Base-by-base conservation (phyloP, 2,113 vertebrate species). In the Peromyscus californicus region DNA sequence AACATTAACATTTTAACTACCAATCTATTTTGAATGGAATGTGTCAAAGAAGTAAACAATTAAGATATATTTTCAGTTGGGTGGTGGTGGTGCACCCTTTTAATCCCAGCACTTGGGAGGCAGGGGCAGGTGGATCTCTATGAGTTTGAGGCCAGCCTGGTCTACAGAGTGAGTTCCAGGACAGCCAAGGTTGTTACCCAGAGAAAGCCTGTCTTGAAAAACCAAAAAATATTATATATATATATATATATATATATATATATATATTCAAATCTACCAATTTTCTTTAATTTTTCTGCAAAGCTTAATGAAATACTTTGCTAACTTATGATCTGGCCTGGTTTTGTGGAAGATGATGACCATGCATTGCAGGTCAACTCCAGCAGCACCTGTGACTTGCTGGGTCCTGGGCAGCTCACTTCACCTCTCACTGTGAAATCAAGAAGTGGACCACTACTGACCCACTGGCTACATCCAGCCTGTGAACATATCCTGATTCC, bases 271-370 rank as follows among this genome's bases (percentile, higher is more conserved):
- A 94, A 29, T 72, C 67, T 65, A 79, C 11, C n/a, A 42, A 70
- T 94, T 91, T 96, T 87, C 74, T 65, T 65, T 31, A 29, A 29
- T 65, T 65, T 65, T 63, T 63, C 51, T 88, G 24, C 83, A 94
- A 91, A 96, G 45, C 6, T 54, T 69, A 61, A 93, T 88, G 87
- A 84, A 96, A 67, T 69, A 7, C 45, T 83, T 72, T 87, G 72
- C 48, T 86, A 90, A 75, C 72, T 45, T 65, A 65, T 84, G n/a
- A 42, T 13, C 21, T 7, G 6, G 26, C 57, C 36, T 63, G 26
- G 24, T 65, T 65, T 85, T 84, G n/a, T 29, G 24, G 3, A 36
- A 39, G 90, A 89, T 39, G 48, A 85, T 72, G 36, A 61, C 89
- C 12, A 63, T 24, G 19, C 42, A 61, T 11, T 86, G 48, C 22